Base-by-base conservation (phyloP, 2,797 vertebrate genomes). In the Phalanger gymnotis region DNA sequence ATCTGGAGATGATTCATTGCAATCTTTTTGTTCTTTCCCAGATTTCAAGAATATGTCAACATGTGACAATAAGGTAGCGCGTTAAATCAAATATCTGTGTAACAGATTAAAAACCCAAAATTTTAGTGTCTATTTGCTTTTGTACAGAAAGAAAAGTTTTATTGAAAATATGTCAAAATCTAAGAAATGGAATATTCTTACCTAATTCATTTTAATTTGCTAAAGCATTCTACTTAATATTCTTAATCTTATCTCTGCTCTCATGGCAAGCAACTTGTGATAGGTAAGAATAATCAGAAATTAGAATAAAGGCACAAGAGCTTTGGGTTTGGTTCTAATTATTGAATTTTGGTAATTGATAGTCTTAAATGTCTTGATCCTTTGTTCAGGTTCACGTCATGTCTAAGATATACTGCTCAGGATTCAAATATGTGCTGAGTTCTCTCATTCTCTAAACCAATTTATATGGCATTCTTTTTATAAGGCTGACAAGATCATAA, bases 321-420 rank as follows among this genome's bases (percentile, higher is more conserved):
- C 25, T 40, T 12, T 40, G 34, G 93, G 25, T 92, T 95, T 94
- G 22, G 13, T 90, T 95, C 61, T 95, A 27, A n/a, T 95, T 16
- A 34, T 22, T 66, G 4, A 81, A 81, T 66, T 92, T 31, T 93
- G n/a, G 0, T 92, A 55, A 92, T 55, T 89, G 73, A 89, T 57
- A 93, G 47, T 91, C 53, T 56, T 90, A 91, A 22, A 95, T 93
- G 52, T 4, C 81, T 95, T 97, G 34, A 95, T 22, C 2, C 28
- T 95, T 96, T 81, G 54, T 53, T 95, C 34, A 93, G 51, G 2
- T 61, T 94, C 54, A 92, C 87, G 55, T 51, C 52, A 57, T 92
- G 12, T 22, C 53, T n/a, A 89, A 87, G 54, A 58, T 93, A 91
- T 89, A 40, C 22, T 13, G 89, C 9, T 53, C 47, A 66, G 34